phyloP scores from a whole-genome alignment of 2,113 vertebrate species.

The Alligator mississippiensis region DNA sequence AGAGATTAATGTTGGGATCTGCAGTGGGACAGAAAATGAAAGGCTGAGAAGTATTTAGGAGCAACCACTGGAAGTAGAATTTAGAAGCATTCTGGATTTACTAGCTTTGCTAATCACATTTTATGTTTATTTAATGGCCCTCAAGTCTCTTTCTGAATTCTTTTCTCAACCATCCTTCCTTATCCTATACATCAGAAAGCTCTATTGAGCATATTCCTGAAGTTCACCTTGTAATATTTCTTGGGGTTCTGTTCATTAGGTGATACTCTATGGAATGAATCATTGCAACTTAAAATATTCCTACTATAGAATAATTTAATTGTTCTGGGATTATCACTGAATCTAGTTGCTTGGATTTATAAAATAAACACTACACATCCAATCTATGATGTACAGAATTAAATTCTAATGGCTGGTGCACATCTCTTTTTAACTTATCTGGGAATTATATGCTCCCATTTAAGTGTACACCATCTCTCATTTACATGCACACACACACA shows the following conservation, averaged over 20 bases:
- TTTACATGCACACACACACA: neutral
- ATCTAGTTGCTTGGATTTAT: neutral
- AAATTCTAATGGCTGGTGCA: neutral
- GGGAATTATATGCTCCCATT: neutral
- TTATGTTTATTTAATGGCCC: neutral
- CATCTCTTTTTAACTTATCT: rapidly evolving
- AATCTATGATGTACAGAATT: too few species aligned
- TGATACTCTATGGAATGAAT: too few species aligned
- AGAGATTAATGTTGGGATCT: neutral
- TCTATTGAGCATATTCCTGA: too few species aligned
- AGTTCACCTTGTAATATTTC: neutral
- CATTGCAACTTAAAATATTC: neutral
- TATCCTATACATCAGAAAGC: neutral
- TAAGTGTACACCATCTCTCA: too few species aligned
- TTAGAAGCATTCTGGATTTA: neutral
- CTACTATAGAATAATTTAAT: neutral
- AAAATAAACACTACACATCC: neutral
- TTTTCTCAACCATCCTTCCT: neutral
- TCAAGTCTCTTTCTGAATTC: neutral
- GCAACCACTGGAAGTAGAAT: neutral
- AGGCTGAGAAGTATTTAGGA: neutral
- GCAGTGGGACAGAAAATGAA: neutral
- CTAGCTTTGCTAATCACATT: neutral
- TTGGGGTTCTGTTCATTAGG: neutral
- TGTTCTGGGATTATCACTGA: neutral